Evolutionary conservation across 2,113 vertebrate species (phyloP).

Genomic region (Micronycteris hirsuta): DNA sequence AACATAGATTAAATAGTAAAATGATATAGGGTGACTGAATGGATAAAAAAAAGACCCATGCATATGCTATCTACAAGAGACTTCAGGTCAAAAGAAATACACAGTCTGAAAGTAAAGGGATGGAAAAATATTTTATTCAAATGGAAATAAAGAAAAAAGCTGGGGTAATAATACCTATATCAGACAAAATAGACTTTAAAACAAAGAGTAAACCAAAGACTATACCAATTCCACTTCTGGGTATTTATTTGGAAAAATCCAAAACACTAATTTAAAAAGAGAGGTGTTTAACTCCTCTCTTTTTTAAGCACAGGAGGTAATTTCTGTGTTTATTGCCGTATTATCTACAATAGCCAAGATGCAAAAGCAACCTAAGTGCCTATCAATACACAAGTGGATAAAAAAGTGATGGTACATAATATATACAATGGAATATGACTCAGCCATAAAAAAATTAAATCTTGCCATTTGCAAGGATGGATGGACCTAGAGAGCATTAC

Average conservation of each 20-base stretch:
- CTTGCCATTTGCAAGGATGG: not conserved
- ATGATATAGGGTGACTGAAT: not conserved
- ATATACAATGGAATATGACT: not conserved
- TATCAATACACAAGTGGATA: not conserved
- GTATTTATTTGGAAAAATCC: not conserved
- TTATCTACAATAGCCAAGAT: not conserved
- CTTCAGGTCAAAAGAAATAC: not conserved
- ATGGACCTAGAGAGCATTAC: not conserved
- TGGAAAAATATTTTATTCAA: not conserved
- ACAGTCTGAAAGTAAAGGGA: not conserved
- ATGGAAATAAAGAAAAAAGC: not conserved
- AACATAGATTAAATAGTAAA: not conserved
- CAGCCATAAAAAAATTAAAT: not conserved
- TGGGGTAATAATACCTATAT: not conserved
- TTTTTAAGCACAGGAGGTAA: too few species aligned
- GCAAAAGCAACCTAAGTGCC: not conserved
- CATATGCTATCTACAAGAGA: not conserved
- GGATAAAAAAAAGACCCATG: not conserved
- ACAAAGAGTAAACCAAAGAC: not conserved
- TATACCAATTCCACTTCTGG: not conserved
- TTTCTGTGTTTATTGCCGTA: not conserved
- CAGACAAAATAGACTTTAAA: not conserved
- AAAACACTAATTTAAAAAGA: not conserved
- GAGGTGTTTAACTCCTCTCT: not conserved
- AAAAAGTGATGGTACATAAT: not conserved